A percentile compares a stretch with the other conserved stretches of the same genome.
Conservation (phyloP, 2,113 vertebrate species). For the Phyllostomus hastatus region DNA sequence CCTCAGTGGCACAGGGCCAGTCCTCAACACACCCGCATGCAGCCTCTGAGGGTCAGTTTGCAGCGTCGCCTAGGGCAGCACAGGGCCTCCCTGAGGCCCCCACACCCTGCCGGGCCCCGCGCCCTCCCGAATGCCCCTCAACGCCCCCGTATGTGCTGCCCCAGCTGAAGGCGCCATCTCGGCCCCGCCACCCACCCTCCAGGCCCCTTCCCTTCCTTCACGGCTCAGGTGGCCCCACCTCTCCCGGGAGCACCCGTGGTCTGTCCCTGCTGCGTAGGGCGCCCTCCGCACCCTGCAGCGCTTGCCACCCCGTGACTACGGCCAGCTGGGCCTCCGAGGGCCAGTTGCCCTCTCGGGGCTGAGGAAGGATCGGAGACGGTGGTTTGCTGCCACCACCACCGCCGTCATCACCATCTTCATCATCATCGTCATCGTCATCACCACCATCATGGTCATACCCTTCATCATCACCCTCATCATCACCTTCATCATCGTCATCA, state of each 20-base stretch:
- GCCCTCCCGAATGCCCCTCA: not conserved
- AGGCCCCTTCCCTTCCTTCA: not conserved
- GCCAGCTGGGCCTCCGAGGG: not conserved
- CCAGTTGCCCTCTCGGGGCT: not conserved
- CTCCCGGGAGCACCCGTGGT: not conserved
- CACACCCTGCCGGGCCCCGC: rapidly evolving
- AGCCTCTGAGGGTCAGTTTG: not conserved
- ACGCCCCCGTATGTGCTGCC: not conserved
- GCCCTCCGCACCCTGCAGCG: not conserved
- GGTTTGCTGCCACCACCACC: rapidly evolving
- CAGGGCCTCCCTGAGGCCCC: not conserved
- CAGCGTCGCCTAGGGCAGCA: no score
- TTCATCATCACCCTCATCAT: rapidly evolving
- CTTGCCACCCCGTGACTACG: not conserved
- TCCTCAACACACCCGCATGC: rapidly evolving
- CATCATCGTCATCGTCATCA: no score
- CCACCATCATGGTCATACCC: rapidly evolving
- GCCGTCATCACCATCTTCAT: rapidly evolving
- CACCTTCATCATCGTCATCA: rapidly evolving
- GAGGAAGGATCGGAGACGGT: not conserved
- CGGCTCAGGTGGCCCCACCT: not conserved
- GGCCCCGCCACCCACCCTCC: not conserved
- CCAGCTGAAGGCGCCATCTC: not conserved
- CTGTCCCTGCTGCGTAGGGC: not conserved
- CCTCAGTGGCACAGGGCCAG: not conserved